These are phyloP conservation scores for Montipora capitata DNA, from an alignment of 92 coral and sea anemone species.

Conservation along the genomic window DNA sequence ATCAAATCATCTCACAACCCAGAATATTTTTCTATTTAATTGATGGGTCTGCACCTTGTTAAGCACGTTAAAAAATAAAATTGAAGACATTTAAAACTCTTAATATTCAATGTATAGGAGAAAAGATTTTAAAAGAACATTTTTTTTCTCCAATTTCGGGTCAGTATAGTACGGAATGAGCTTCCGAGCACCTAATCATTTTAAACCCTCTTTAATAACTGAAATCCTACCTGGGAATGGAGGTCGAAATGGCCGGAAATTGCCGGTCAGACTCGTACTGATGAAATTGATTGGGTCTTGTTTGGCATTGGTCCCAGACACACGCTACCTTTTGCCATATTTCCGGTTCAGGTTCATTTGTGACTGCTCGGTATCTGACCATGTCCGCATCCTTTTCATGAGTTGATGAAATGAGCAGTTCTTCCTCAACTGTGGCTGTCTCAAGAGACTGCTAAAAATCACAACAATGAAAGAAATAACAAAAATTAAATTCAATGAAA, in stretches of 20 bases:
- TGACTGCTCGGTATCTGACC: slow-evolving; percentile 62
- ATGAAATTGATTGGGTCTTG: slow-evolving; percentile 73
- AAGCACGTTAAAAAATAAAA: too few relatives aligned
- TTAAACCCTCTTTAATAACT: too few relatives aligned
- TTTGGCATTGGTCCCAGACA: slow-evolving; percentile 84
- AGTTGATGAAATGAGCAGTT: not conserved
- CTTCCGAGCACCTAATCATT: too few relatives aligned
- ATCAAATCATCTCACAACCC: too few relatives aligned
- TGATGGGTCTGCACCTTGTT: too few relatives aligned
- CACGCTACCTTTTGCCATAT: slow-evolving; percentile 83
- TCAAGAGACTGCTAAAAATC: not conserved
- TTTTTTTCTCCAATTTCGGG: too few relatives aligned
- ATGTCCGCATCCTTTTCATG: slow-evolving; percentile 58
- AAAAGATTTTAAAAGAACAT: too few relatives aligned
- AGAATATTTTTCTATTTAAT: too few relatives aligned
- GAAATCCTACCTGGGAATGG: slow-evolving; percentile 3
- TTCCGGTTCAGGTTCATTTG: slow-evolving; percentile 74
- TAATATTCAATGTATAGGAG: too few relatives aligned
- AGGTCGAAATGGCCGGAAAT: slow-evolving; percentile 25
- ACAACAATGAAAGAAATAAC: not conserved
- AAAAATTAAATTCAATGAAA: not conserved
- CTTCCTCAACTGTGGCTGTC: not conserved
- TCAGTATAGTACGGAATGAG: too few relatives aligned
- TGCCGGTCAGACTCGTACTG: slow-evolving; percentile 69
- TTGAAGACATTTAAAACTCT: too few relatives aligned